phyloP scores from a whole-genome alignment of 2,797 vertebrate genomes.

The Jordanella pulchra region DNA sequence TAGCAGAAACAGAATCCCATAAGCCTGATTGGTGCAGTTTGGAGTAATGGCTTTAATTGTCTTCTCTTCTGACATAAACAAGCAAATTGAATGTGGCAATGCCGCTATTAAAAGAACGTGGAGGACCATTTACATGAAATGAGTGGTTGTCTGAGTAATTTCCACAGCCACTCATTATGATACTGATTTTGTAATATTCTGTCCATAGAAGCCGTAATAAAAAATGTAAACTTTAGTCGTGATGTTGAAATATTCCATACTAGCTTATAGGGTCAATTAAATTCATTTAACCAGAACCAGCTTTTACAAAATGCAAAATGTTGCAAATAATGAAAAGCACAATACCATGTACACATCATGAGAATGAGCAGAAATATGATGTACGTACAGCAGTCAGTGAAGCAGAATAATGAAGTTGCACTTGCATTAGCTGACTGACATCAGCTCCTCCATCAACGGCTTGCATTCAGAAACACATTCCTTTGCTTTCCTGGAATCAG shows the following conservation, averaged over 20 bases:
- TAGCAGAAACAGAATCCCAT: slow-evolving; percentile 15
- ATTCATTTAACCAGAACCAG: slow-evolving; percentile 6
- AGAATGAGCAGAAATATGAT: slow-evolving; percentile 5
- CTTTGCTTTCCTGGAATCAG: not conserved
- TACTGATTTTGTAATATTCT: not conserved
- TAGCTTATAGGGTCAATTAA: not conserved
- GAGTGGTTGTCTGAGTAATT: not conserved
- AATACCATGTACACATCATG: not conserved
- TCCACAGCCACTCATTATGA: not conserved
- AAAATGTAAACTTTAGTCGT: not conserved
- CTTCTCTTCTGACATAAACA: slow-evolving; percentile 13
- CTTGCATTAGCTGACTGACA: slow-evolving; percentile 6
- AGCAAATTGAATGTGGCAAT: slow-evolving; percentile 15
- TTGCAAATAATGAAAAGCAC: not conserved
- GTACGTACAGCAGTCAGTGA: not conserved
- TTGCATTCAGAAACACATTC: not conserved
- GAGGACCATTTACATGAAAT: slow-evolving; percentile 6
- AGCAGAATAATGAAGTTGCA: slow-evolving; percentile 5
- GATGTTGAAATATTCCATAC: not conserved
- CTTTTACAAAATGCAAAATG: not conserved
- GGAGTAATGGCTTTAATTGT: slow-evolving; percentile 39
- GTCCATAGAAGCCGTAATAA: slow-evolving; percentile 2
- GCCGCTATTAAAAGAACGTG: slow-evolving; percentile 10
- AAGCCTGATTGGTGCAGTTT: slow-evolving; percentile 30
- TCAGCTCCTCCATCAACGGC: not conserved